phyloP scores from a whole-genome alignment of 1,140 invertebrate species.

The Drosophila seguyi region DNA sequence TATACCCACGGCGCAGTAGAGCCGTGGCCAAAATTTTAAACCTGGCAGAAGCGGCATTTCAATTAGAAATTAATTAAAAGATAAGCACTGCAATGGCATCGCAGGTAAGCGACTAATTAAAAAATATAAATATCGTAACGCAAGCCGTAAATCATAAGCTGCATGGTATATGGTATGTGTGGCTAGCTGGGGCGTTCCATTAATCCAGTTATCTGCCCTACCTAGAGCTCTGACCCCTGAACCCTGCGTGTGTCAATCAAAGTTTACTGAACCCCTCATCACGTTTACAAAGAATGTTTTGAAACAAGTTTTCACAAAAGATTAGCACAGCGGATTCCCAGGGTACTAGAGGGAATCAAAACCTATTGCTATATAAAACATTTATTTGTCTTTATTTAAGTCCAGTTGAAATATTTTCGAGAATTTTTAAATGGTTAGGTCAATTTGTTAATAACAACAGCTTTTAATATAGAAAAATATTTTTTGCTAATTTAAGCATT shows the following conservation, averaged over 20 bases:
- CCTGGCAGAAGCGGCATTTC: slow-evolving; percentile 35
- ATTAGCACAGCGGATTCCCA: neutral
- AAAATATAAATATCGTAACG: slow-evolving; percentile 39
- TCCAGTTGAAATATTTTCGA: neutral
- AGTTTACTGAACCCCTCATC: slow-evolving; percentile 11
- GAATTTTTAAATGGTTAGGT: no score
- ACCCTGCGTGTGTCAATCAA: slow-evolving; percentile 4
- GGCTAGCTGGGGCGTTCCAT: slow-evolving; percentile 13
- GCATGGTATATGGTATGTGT: slow-evolving; percentile 17
- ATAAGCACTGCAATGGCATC: slow-evolving; percentile 44
- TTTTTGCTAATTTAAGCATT: neutral
- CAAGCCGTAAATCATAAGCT: slow-evolving; percentile 31
- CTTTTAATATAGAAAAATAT: neutral
- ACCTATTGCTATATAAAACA: neutral
- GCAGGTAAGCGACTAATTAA: slow-evolving; percentile 22
- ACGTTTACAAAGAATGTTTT: neutral
- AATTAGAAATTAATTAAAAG: slow-evolving; percentile 64
- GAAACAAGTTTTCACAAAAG: neutral
- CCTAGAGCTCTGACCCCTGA: slow-evolving; percentile 19
- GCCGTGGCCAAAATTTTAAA: slow-evolving; percentile 13
- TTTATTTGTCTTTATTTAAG: neutral
- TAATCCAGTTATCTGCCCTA: slow-evolving; percentile 29
- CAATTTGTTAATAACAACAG: neutral
- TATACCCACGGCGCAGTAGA: slow-evolving; percentile 30
- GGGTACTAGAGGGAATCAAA: neutral